Percentiles rank a stretch among this genome's conserved stretches.
Evolutionary conservation across 2,797 vertebrate genomes (phyloP).

Genomic region (Syngnathus acus): DNA sequence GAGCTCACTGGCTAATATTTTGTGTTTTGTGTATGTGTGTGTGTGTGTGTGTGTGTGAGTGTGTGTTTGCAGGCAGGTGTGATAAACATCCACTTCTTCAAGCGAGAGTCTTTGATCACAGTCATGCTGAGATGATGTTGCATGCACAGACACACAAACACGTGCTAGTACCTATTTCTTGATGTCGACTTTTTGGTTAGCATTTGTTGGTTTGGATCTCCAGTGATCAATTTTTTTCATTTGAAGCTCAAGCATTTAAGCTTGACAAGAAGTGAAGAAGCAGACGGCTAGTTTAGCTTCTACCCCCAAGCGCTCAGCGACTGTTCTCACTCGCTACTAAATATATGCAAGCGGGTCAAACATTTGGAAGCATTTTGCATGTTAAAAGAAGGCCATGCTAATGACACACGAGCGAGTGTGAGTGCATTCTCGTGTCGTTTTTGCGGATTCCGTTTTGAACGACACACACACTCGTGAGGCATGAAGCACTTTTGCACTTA

Average conservation of each 20-base stretch:
- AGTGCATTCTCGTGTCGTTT: conserved; percentile 67
- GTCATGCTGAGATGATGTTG: conserved; percentile 37
- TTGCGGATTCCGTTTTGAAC: conserved; percentile 53
- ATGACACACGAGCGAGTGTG: conserved; percentile 21
- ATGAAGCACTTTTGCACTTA: too few relatives aligned
- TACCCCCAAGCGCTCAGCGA: too few relatives aligned
- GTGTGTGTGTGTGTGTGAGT: conserved; percentile 32
- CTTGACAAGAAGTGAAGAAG: too few relatives aligned
- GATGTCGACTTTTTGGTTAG: too few relatives aligned
- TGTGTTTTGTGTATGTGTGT: conserved; percentile 24
- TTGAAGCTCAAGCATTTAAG: too few relatives aligned
- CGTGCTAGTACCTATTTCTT: too few relatives aligned
- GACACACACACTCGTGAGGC: conserved; percentile 26
- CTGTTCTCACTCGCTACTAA: too few relatives aligned
- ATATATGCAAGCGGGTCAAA: too few relatives aligned
- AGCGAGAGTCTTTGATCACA: conserved; percentile 53
- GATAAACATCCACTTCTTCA: conserved; percentile 45
- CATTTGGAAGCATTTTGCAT: background rate
- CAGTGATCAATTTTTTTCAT: too few relatives aligned
- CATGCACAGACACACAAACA: conserved; percentile 5
- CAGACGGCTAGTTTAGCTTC: too few relatives aligned
- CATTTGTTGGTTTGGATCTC: too few relatives aligned
- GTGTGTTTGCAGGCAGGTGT: conserved; percentile 46
- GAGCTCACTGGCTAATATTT: background rate
- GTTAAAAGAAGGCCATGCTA: conserved; percentile 13